Evolutionary conservation across 2,888 invertebrate genomes (phyloP).

Genomic region (Hypsopygia costalis): DNA sequence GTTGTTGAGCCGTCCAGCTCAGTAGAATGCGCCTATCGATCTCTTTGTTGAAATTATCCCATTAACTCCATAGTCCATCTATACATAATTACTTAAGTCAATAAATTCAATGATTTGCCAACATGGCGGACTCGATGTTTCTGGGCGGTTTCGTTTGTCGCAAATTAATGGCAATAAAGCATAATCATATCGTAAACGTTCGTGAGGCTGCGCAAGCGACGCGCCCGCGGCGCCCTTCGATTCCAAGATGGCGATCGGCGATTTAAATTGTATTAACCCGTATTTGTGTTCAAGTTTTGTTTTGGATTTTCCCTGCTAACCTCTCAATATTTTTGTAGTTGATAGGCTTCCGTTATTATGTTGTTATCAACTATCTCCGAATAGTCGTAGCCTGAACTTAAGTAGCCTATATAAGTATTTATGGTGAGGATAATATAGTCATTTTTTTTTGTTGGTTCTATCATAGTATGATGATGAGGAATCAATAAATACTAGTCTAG

Average conservation of each 20-base stretch:
- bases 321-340: not conserved
- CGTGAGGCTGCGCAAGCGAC: conserved; percentile 38
- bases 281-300: not conserved
- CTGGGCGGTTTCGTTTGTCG: conserved; percentile 72
- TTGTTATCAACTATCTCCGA: too few species aligned
- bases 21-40: too few species aligned
- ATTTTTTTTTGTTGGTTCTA: too few species aligned
- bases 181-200: conserved; percentile 72
- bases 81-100: conserved; percentile 35
- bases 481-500: too few species aligned
- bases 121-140: conserved; percentile 51
- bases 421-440: too few species aligned
- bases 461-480: too few species aligned
- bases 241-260: conserved; percentile 47
- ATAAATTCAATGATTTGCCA: conserved; percentile 49
- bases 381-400: too few species aligned
- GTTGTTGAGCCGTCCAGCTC: too few species aligned
- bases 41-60: too few species aligned
- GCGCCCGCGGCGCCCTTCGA: conserved; percentile 54
- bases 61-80: too few species aligned
- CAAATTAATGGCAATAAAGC: conserved; percentile 76
- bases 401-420: too few species aligned
- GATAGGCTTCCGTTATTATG: too few species aligned
- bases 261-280: conserved; percentile 37
- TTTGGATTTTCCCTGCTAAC: not conserved